A percentile compares a stretch with the other conserved stretches of the same genome.
These are phyloP conservation scores for Dendrocincla fuliginosa DNA, from an alignment of 2,797 vertebrate species.

Conservation along the genomic window DNA sequence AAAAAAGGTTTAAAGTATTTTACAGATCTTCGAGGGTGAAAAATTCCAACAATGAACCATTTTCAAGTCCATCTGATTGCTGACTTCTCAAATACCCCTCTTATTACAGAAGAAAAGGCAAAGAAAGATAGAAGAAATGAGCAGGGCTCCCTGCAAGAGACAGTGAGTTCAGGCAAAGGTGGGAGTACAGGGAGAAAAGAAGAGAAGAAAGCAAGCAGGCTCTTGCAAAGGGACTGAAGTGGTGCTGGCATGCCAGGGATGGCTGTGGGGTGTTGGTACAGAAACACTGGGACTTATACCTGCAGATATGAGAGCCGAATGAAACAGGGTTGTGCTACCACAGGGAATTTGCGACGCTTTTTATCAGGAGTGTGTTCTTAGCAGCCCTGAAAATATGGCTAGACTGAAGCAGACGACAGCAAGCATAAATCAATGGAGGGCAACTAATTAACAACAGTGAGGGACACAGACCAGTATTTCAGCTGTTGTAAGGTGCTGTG, in stretches of 20 bases:
- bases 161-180: background rate
- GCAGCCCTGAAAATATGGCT: background rate
- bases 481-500: background rate
- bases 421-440: background rate
- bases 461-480: background rate
- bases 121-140: background rate
- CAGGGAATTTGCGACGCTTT: background rate
- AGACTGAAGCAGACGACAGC: background rate
- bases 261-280: background rate
- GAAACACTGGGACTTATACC: background rate
- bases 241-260: background rate
- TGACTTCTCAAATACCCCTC: background rate
- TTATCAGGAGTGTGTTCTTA: background rate
- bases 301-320: background rate
- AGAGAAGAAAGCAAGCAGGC: background rate
- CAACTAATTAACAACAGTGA: background rate
- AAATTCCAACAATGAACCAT: background rate
- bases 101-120: background rate
- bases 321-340: background rate
- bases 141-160: background rate
- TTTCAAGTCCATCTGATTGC: background rate
- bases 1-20: background rate
- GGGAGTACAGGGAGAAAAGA: background rate
- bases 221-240: background rate
- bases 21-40: background rate